Conservation (phyloP, 2,888 invertebrate species). For the Microchrysa polita region DNA sequence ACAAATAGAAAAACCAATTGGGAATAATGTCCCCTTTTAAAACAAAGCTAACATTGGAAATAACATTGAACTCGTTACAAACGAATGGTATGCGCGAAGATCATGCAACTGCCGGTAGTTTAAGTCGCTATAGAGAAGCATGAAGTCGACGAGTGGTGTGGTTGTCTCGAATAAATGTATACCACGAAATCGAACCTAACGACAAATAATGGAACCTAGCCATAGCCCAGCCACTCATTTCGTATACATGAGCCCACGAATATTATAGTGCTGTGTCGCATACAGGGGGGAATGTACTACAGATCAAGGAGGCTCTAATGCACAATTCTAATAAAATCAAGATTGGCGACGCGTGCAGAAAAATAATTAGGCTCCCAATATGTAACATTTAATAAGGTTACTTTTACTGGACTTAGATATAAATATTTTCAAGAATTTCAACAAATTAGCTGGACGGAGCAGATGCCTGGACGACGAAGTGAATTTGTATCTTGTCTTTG, state of each 20-base stretch:
- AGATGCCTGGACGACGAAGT: background rate
- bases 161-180: constrained; percentile 26
- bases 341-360: constrained; percentile 45
- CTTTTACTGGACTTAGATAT: background rate
- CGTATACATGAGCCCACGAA: constrained; percentile 8
- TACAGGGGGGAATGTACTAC: background rate
- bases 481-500: background rate
- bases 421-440: background rate
- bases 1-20: constrained; percentile 38
- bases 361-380: constrained; percentile 47
- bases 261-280: too few relatives aligned
- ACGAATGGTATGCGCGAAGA: constrained; percentile 30
- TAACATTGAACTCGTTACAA: constrained; percentile 40
- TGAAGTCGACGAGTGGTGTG: background rate
- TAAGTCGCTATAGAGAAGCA: background rate
- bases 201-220: constrained; percentile 7
- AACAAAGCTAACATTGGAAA: constrained; percentile 32
- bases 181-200: constrained; percentile 12
- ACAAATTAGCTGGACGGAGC: background rate
- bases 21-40: constrained; percentile 38
- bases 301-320: too few relatives aligned
- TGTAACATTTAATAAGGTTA: constrained; percentile 46
- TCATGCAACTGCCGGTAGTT: constrained; percentile 23
- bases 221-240: too few relatives aligned
- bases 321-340: constrained; percentile 40